Base-by-base conservation (phyloP, 1,140 invertebrate species). In the Apolygus lucorum region DNA sequence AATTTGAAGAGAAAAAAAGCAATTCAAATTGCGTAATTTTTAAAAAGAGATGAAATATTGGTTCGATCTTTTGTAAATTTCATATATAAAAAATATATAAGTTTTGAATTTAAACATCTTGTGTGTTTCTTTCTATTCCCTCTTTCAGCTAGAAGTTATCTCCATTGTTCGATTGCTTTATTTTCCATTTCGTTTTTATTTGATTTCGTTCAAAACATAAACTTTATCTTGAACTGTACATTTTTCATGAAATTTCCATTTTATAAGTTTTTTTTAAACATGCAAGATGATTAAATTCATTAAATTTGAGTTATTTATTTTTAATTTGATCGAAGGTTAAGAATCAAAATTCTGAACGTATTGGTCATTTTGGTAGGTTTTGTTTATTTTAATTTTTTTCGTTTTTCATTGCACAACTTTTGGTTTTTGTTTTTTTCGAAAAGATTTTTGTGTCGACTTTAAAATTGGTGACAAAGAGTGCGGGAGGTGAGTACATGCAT, bases 81-180 rank as follows among this genome's bases (percentile, higher is more conserved):
- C 54, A 11, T 59, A 59, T 14, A 59, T 59, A 24, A 59, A 49
- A 49, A 59, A 59, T 59, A 59, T 59, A 59, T 59, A 59, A 59
- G 54, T 59, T 59, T 59, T 59, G 54, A 59, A 59, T 59, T 59
- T 59, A 24, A 59, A 59, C 54, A 59, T 59, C 54, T 59, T 59
- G 54, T 59, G 54, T 59, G 54, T 59, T 42, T 59, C 8, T 59
- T 59, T 59, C 4, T 11, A 42, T 14, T 59, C 54, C 54, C 22
- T 49, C 34, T 59, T 59, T 59, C 54, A 59, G 54, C 13, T 4
- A 24, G 22, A n/a, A 22, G 22, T 11, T 59, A 11, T 59, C 11
- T 17, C 22, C 22, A 4, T 59, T 11, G 22, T 59, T 59, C 4
- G 22, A 4, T 59, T 59, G 2, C 8, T 11, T 59, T 59, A 17